A percentile compares a stretch with the other conserved stretches of the same genome.
Conservation (phyloP, 1,140 invertebrate genomes). For the Diorhabda carinulata region DNA sequence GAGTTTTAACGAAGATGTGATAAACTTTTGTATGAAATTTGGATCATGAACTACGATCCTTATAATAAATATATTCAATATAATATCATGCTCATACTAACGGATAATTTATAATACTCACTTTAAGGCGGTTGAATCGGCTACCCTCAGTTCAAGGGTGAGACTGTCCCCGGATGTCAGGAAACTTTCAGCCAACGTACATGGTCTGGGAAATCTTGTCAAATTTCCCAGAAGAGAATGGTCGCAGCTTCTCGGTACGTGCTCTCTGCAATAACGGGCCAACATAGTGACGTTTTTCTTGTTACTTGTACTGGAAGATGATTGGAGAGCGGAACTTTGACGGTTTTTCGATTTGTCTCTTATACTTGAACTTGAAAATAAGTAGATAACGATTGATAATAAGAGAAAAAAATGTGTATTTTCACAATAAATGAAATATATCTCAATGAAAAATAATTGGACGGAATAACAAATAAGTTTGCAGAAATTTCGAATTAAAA, state of each 20-base stretch:
- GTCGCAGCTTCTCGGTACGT: constrained; percentile 73
- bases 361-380: constrained; percentile 26
- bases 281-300: constrained; percentile 66
- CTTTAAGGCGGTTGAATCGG: constrained; percentile 80
- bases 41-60: too few species aligned
- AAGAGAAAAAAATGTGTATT: too few species aligned
- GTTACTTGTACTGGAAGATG: constrained; percentile 44
- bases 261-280: constrained; percentile 72
- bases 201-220: constrained; percentile 61
- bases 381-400: too few species aligned
- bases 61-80: too few species aligned
- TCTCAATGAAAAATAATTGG: too few species aligned
- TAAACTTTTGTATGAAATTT: too few species aligned
- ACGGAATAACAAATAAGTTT: too few species aligned
- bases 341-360: constrained; percentile 39
- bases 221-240: constrained; percentile 62
- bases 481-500: too few species aligned
- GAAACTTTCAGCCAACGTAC: constrained; percentile 76
- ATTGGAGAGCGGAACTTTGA: constrained; percentile 16
- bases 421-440: too few species aligned
- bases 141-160: constrained; percentile 72
- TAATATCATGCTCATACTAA: too few species aligned
- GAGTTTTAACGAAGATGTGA: too few species aligned
- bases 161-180: constrained; percentile 74
- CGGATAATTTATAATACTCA: constrained; percentile 31